phyloP scores from a whole-genome alignment of 2,888 invertebrate genomes.

The Rhorus exstirpatorius region DNA sequence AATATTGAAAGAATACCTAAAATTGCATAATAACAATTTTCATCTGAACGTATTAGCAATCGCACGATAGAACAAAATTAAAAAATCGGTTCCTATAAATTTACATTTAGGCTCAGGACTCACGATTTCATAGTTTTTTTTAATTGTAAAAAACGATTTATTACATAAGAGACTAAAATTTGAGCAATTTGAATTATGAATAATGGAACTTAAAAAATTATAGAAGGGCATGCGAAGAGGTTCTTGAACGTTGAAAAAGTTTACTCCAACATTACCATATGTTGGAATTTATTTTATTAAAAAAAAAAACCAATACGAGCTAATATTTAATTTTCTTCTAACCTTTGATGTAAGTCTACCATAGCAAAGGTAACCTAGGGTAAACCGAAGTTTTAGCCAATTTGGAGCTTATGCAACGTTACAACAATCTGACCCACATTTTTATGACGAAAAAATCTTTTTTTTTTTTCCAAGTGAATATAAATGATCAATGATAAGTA shows the following conservation, averaged over 20 bases:
- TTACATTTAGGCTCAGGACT: too few species aligned
- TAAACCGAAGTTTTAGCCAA: not conserved
- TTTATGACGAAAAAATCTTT: too few species aligned
- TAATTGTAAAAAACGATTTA: too few species aligned
- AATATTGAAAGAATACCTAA: not conserved
- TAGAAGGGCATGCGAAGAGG: not conserved
- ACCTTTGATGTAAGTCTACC: not conserved
- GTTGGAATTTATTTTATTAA: not conserved
- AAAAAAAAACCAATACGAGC: not conserved
- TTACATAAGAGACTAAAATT: too few species aligned
- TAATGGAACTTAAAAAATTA: too few species aligned
- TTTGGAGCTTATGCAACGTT: not conserved
- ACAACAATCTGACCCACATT: not conserved
- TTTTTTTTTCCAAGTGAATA: not conserved
- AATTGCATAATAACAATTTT: too few species aligned
- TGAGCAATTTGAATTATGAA: too few species aligned
- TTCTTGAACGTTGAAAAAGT: not conserved
- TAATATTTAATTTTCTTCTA: not conserved
- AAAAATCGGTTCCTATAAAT: too few species aligned
- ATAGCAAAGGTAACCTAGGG: not conserved
- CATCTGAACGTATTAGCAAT: too few species aligned
- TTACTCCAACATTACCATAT: slow-evolving; percentile 11
- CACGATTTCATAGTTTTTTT: too few species aligned
- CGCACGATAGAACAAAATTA: too few species aligned
- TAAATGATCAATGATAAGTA: not conserved